Conservation (phyloP, 2,888 invertebrate genomes). For the Tetropium fuscum region DNA sequence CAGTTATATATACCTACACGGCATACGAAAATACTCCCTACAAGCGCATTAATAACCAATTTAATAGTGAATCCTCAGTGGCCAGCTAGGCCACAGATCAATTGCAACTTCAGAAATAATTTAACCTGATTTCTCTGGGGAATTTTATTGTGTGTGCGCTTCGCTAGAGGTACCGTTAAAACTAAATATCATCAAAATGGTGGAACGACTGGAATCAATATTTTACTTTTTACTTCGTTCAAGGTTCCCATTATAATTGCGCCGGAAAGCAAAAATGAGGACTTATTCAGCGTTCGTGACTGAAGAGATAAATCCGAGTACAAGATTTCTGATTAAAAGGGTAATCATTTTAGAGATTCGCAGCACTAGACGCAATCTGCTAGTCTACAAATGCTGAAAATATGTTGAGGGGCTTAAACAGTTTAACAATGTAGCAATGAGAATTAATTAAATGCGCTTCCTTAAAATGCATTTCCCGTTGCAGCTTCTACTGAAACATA, state of each 20-base stretch:
- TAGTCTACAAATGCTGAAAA: not conserved
- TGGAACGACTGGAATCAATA: conserved; percentile 4
- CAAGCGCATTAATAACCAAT: conserved; percentile 1
- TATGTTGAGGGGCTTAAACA: too few species aligned
- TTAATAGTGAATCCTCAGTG: not conserved
- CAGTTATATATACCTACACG: not conserved
- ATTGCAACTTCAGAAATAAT: conserved; percentile 3
- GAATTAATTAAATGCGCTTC: too few species aligned
- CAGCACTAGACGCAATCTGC: not conserved
- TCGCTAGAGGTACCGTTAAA: conserved; percentile 1
- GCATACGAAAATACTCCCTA: not conserved
- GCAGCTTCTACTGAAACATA: too few species aligned
- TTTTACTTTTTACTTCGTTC: not conserved
- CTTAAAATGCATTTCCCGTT: too few species aligned
- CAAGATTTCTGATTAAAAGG: not conserved
- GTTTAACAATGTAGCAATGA: too few species aligned
- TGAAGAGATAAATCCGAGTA: not conserved
- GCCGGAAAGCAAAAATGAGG: not conserved
- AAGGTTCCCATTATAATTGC: not conserved
- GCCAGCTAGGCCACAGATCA: not conserved
- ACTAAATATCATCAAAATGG: conserved; percentile 2
- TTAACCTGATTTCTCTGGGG: conserved; percentile 6
- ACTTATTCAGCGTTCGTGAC: conserved; percentile 1
- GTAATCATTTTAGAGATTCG: not conserved
- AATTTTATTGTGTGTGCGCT: conserved; percentile 4